phyloP scores from a whole-genome alignment of 2,888 invertebrate species.

The Gastracanthus pulcherrimus region DNA sequence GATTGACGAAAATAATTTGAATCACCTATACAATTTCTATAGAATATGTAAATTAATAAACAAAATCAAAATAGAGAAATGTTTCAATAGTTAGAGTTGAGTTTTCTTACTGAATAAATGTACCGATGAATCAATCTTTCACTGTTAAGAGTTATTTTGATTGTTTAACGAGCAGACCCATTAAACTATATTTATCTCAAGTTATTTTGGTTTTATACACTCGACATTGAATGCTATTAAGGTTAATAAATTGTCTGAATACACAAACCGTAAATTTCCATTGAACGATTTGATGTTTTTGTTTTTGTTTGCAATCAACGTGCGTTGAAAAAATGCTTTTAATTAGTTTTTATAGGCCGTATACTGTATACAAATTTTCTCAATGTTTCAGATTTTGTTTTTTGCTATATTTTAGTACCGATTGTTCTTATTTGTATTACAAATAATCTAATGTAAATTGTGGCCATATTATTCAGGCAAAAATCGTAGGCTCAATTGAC shows the following conservation, averaged over 20 bases:
- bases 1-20: not conserved
- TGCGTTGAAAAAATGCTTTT: too few relatives aligned
- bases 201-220: not conserved
- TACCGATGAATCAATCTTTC: not conserved
- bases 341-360: too few relatives aligned
- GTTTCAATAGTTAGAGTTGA: not conserved
- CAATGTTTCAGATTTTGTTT: not conserved
- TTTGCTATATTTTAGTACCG: not conserved
- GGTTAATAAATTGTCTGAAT: not conserved
- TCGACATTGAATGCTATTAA: constrained; percentile 4
- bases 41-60: not conserved
- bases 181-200: not conserved
- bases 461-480: not conserved
- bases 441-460: not conserved
- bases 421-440: not conserved
- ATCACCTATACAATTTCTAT: not conserved
- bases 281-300: not conserved
- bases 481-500: not conserved
- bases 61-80: not conserved
- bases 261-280: not conserved
- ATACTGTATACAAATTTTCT: not conserved
- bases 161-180: not conserved
- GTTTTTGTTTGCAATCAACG: constrained; percentile 9
- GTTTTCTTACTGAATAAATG: too few relatives aligned
- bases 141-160: not conserved